Evolutionary conservation across 2,797 vertebrate genomes (phyloP).

Genomic region (Typhlichthys eigenmanni): DNA sequence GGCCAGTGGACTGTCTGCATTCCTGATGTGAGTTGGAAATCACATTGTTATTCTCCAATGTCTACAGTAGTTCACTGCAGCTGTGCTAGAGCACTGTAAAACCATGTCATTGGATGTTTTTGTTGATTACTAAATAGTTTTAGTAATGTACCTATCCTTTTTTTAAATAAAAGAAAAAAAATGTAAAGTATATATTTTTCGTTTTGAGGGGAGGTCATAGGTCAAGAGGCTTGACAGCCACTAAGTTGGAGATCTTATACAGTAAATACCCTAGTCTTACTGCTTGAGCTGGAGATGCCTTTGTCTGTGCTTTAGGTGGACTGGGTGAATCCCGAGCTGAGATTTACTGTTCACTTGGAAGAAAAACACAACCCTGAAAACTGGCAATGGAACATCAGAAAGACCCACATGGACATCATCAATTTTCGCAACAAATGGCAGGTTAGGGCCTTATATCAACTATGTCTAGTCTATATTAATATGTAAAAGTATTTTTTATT

Average conservation of each 20-base stretch:
- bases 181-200: no score
- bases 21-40: slow-evolving; percentile 69
- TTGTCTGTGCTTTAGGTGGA: slow-evolving; percentile 57
- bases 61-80: slow-evolving; percentile 37
- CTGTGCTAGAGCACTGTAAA: slow-evolving; percentile 27
- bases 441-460: slow-evolving; percentile 49
- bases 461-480: not conserved
- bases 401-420: slow-evolving; percentile 69
- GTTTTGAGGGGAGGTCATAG: no score
- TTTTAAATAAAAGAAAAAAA: no score
- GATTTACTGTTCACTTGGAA: slow-evolving; percentile 75
- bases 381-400: slow-evolving; percentile 78
- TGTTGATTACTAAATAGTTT: no score
- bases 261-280: slow-evolving; percentile 26
- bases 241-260: no score
- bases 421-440: slow-evolving; percentile 72
- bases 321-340: slow-evolving; percentile 56
- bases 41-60: slow-evolving; percentile 33
- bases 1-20: slow-evolving; percentile 77
- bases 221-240: no score
- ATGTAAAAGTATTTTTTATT: no score
- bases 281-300: slow-evolving; percentile 19
- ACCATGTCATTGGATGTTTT: slow-evolving; percentile 30
- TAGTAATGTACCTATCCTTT: no score
- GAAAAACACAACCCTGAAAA: slow-evolving; percentile 74